Evolutionary conservation across 2,113 vertebrate species (phyloP).

Genomic region (Piprites chloris): DNA sequence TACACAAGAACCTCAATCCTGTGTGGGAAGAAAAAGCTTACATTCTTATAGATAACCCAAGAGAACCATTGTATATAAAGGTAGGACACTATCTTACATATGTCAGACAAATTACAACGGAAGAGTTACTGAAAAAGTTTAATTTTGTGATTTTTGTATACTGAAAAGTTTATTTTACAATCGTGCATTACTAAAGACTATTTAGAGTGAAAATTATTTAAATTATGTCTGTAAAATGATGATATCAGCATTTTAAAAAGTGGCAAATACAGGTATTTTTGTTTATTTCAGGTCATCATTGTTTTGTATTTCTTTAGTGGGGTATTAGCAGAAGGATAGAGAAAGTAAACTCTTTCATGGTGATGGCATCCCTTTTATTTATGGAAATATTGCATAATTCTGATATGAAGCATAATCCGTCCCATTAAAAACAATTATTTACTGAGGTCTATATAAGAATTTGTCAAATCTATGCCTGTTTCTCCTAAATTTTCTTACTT

Average conservation of each 20-base stretch:
- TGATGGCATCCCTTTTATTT: background rate
- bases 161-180: background rate
- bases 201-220: background rate
- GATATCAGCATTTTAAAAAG: background rate
- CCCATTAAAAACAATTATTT: background rate
- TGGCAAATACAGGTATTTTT: background rate
- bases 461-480: background rate
- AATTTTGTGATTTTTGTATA: background rate
- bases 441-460: background rate
- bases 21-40: conserved; percentile 91
- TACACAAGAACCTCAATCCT: conserved; percentile 96
- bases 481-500: background rate
- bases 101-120: background rate
- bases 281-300: background rate
- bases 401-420: background rate
- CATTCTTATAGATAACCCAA: conserved; percentile 83
- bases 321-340: background rate
- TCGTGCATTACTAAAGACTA: background rate
- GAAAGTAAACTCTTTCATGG: background rate
- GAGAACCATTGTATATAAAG: conserved; percentile 91
- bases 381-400: background rate
- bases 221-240: background rate
- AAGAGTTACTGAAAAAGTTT: background rate
- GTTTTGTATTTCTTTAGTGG: background rate
- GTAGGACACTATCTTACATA: conserved; percentile 62